A percentile compares a stretch with the other conserved stretches of the same genome.
Conservation (phyloP, 2,888 invertebrate species). For the Latrodectus hesperus region DNA sequence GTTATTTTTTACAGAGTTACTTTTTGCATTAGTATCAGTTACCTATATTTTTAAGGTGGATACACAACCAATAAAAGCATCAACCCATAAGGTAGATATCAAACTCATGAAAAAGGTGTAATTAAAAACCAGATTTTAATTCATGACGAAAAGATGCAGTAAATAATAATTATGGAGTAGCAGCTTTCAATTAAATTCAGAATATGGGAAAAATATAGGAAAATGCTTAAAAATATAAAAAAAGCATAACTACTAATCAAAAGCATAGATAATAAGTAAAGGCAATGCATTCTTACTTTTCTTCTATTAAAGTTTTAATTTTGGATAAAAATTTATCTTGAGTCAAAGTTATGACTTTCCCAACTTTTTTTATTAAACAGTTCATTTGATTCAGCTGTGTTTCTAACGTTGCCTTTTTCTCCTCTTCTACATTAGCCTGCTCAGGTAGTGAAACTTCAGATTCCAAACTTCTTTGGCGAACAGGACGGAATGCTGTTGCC, state of each 20-base stretch:
- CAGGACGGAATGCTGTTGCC: slow-evolving; percentile 64
- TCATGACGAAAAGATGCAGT: too few species aligned
- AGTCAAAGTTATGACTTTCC: slow-evolving; percentile 54
- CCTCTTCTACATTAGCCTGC: slow-evolving; percentile 33
- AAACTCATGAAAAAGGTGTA: too few species aligned
- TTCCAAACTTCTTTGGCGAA: slow-evolving; percentile 53
- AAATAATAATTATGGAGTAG: not conserved
- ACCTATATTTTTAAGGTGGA: too few species aligned
- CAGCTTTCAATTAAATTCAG: not conserved
- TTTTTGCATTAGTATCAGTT: too few species aligned
- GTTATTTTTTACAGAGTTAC: too few species aligned
- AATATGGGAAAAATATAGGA: not conserved
- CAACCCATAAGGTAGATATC: too few species aligned
- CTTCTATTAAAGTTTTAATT: slow-evolving; percentile 51
- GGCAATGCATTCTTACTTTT: slow-evolving; percentile 48
- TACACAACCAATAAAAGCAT: too few species aligned
- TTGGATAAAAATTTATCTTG: slow-evolving; percentile 50
- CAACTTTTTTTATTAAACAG: slow-evolving; percentile 49
- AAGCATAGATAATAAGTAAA: too few species aligned
- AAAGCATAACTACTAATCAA: not conserved
- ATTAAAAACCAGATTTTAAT: too few species aligned
- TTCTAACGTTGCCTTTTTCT: slow-evolving; percentile 52
- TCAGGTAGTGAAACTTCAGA: slow-evolving; percentile 24
- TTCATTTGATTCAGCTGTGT: slow-evolving; percentile 44
- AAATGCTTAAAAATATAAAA: not conserved